Base-by-base conservation (phyloP, 2,888 invertebrate species). In the Blera fallax region DNA sequence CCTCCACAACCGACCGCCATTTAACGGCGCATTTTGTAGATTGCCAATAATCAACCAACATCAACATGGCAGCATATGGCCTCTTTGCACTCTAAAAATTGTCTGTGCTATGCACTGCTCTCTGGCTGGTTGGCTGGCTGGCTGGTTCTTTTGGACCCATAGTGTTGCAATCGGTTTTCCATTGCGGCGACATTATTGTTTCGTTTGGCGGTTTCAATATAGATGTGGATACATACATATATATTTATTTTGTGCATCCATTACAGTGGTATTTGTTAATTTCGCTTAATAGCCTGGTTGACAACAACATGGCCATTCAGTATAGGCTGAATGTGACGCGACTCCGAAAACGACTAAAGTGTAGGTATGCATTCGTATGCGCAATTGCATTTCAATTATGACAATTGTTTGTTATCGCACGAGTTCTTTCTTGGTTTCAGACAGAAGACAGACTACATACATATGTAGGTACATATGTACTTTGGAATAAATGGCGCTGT, bases 331-430 rank as follows among this genome's bases (percentile, higher is more conserved):
- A 27, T 82, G 79, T 74, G 40, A n/a, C n/a, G 54, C 60, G 73
- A 40, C 29, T 60, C 0, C 24, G 58, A 64, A 62, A 67, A 27
- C 48, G 40, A 52, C 43, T 37, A 50, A 60, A 65, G 65, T 43
- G 65, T 21, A 32, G n/a, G 14, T 29, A 32, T 52, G 11, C 83
- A 80, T 87, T 87, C 73, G 87, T 87, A 83, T 77, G 80, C 74
- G 73, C 87, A 83, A 81, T 87, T 87, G 87, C 83, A 84, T 87
- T 87, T 87, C 87, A 87, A 87, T 87, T 87, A 79, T 73, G 82
- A 52, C 84, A 76, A 73, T 84, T 77, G 80, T 80, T 84, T 64
- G 82, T 78, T 79, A 79, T 79, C 64, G 62, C 79, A 60, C 67
- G 60, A 69, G 58, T 56, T 67, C 37, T 72, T 72, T 11, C 37